Conservation (phyloP, 2,888 invertebrate species). For the Torymus aiolomorphi region DNA sequence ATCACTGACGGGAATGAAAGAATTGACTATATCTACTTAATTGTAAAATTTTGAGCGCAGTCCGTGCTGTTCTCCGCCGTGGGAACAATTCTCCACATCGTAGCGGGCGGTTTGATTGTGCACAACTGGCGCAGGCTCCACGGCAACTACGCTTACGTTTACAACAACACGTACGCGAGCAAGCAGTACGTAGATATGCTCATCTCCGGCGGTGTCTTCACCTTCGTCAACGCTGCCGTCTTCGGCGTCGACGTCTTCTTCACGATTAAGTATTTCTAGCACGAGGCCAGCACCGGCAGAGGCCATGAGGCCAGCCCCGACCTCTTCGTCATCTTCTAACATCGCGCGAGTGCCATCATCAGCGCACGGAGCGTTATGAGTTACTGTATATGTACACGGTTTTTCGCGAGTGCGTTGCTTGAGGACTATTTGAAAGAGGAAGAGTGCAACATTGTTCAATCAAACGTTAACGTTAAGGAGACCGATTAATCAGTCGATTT, state of each 20-base stretch:
- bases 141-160: constrained; percentile 70
- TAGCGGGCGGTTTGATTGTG: constrained; percentile 82
- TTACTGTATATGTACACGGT: no score
- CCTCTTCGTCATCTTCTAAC: no score
- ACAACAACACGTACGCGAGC: constrained; percentile 78
- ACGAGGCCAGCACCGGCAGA: no score
- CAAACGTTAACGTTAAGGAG: no score
- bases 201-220: constrained; percentile 81
- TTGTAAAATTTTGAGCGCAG: constrained; percentile 64
- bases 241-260: constrained; percentile 81
- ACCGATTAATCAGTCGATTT: no score
- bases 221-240: constrained; percentile 79
- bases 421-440: no score
- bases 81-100: constrained; percentile 81
- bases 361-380: no score
- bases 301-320: no score
- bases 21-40: neutral
- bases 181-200: constrained; percentile 83
- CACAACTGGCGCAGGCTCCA: constrained; percentile 75
- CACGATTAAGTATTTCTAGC: constrained; percentile 76
- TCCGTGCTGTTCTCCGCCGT: constrained; percentile 80
- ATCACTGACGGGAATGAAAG: no score
- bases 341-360: no score
- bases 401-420: no score
- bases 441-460: no score